Base-by-base conservation (phyloP, 2,888 invertebrate species). In the Ormyrus thymus region DNA sequence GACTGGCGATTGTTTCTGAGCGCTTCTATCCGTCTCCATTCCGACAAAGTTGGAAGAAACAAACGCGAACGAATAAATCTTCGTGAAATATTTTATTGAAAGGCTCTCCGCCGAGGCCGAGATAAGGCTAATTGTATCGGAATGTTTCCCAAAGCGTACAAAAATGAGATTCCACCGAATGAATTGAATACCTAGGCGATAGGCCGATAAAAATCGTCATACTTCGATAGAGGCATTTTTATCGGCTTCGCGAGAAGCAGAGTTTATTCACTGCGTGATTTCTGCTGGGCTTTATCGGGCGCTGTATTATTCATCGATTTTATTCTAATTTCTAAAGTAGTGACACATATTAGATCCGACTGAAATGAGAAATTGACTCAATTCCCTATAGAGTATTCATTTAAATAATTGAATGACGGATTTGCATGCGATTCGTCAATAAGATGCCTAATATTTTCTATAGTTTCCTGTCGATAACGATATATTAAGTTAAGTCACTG, bases 1-100 rank as follows among this genome's bases (percentile, higher is more conserved):
- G 29, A 65, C 59, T 66, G 50, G 1, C n/a, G 15, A 61, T 59
- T 68, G 51, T 13, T 48, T 75, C 59, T 66, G 45, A 64, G 50
- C n/a, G 7, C 13, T 69, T 11, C 61, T 43, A 61, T 71, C 50
- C 8, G 11, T 13, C 43, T 61, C 61, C n/a, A 56, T n/a, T 46
- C 7, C 29, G 29, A 29, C 4, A 3, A 43, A 70, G 9, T 29
- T 51, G 7, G 5, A 9, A 13, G 10, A 6, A 58, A 58, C 6
- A 2, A 58, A 65, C 65, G n/a, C 29, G 48, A 73, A 73, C 55
- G 62, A 29, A 70, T n/a, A 56, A 48, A 48, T 64, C 10, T 8
- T 5, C 7, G 7, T 48, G 55, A 73, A 43, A 46, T 64, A 15
- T 48, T 13, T 45, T 11, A 29, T 29, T 29, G 29, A 29, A 29